These are phyloP conservation scores for Caenorhabditis drosophilae DNA, from an alignment of 2,888 invertebrate species.

Conservation along the genomic window DNA sequence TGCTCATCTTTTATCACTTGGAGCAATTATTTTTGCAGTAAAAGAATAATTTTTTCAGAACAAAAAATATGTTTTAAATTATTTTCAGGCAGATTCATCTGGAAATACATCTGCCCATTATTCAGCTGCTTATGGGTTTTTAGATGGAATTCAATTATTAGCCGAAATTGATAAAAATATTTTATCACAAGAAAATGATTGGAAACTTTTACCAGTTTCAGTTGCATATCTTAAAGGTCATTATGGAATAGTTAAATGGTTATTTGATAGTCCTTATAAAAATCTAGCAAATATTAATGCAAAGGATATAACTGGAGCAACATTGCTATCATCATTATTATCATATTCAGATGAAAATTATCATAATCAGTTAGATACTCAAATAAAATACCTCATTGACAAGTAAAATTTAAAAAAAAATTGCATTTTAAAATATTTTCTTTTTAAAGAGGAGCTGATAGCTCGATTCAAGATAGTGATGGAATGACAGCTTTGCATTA, in stretches of 20 bases:
- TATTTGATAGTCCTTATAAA: slow-evolving; percentile 42
- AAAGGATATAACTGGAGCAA: slow-evolving; percentile 55
- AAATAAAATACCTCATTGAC: slow-evolving; percentile 48
- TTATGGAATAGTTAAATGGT: slow-evolving; percentile 53
- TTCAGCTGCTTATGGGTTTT: slow-evolving; percentile 74
- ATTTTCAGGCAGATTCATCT: slow-evolving; percentile 71
- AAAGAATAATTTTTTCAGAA: not conserved
- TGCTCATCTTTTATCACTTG: slow-evolving; percentile 41
- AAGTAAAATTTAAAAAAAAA: too few species aligned
- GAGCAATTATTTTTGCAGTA: slow-evolving; percentile 42
- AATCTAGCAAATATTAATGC: slow-evolving; percentile 48
- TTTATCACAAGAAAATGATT: slow-evolving; percentile 54
- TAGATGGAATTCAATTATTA: slow-evolving; percentile 71
- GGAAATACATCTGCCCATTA: slow-evolving; percentile 73
- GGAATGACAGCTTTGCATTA: slow-evolving; percentile 40
- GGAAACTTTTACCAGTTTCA: slow-evolving; percentile 72
- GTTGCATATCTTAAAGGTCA: slow-evolving; percentile 72
- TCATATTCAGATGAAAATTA: slow-evolving; percentile 38
- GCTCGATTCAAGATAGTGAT: slow-evolving; percentile 28
- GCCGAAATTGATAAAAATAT: slow-evolving; percentile 65
- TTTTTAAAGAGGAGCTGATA: slow-evolving; percentile 36
- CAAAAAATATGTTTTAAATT: not conserved
- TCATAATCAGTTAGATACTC: slow-evolving; percentile 31
- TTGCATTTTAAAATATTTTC: too few species aligned
- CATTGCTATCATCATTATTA: slow-evolving; percentile 45